Conservation (phyloP, 2,888 invertebrate species). For the Taphrorychus bicolor region DNA sequence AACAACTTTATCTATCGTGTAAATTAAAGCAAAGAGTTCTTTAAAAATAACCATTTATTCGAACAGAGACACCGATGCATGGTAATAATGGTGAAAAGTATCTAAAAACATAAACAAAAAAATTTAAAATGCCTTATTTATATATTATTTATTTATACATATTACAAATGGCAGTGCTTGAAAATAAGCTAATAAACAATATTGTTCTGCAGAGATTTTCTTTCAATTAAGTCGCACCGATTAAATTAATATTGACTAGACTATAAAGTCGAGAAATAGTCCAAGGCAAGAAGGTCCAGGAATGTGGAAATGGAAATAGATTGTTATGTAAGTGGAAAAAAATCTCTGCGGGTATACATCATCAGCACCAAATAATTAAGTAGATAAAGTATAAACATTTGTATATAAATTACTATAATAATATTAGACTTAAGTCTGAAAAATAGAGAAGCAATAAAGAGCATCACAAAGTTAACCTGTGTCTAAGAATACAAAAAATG, state of each 20-base stretch:
- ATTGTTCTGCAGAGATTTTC: slow-evolving; percentile 6
- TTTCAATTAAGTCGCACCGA: slow-evolving; percentile 49
- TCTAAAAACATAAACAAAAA: slow-evolving; percentile 27
- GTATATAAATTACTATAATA: slow-evolving; percentile 6
- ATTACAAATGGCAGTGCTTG: slow-evolving; percentile 59
- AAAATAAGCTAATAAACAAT: slow-evolving; percentile 41
- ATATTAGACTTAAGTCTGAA: slow-evolving; percentile 4
- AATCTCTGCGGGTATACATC: slow-evolving; percentile 33
- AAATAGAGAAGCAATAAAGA: not conserved
- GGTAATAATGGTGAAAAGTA: slow-evolving; percentile 24
- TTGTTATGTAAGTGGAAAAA: slow-evolving; percentile 29
- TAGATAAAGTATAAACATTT: slow-evolving; percentile 6
- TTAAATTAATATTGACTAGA: too few relatives aligned
- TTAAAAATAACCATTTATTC: slow-evolving; percentile 1
- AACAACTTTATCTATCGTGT: too few relatives aligned
- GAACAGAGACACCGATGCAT: slow-evolving; percentile 25
- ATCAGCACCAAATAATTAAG: too few relatives aligned
- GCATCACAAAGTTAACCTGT: slow-evolving; percentile 37
- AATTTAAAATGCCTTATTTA: not conserved
- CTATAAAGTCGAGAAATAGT: too few relatives aligned
- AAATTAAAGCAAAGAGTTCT: not conserved
- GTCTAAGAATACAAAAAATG: slow-evolving; percentile 11
- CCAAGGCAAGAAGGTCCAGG: slow-evolving; percentile 27
- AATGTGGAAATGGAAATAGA: slow-evolving; percentile 42
- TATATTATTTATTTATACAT: slow-evolving; percentile 48